Evolutionary conservation across 1,140 invertebrate genomes (phyloP).

Genomic region (Drosophila bocqueti): DNA sequence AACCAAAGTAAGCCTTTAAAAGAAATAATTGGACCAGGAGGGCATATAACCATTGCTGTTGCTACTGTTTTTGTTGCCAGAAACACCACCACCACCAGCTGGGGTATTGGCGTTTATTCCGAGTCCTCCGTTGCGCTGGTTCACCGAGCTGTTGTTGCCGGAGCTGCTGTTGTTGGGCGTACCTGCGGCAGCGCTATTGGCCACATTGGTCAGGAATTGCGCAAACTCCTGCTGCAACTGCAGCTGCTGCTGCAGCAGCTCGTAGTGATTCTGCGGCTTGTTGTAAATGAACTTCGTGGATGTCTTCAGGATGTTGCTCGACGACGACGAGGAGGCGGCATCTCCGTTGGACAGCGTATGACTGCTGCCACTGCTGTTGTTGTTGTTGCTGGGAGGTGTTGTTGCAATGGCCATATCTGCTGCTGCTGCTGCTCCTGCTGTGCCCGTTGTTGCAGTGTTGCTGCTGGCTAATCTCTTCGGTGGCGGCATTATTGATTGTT

Average conservation of each 20-base stretch:
- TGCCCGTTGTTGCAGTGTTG: slow-evolving; percentile 25
- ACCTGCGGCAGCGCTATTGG: slow-evolving; percentile 57
- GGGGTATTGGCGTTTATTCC: slow-evolving; percentile 19
- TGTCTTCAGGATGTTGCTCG: slow-evolving; percentile 70
- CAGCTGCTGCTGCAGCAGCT: slow-evolving; percentile 76
- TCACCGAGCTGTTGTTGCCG: slow-evolving; percentile 6
- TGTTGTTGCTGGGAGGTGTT: slow-evolving; percentile 31
- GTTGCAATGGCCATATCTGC: slow-evolving; percentile 17
- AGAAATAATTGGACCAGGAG: slow-evolving; percentile 82
- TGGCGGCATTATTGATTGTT: slow-evolving; percentile 63
- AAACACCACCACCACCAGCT: slow-evolving; percentile 5
- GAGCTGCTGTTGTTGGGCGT: slow-evolving; percentile 36
- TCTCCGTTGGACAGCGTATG: slow-evolving; percentile 27
- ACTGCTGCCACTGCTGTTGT: slow-evolving; percentile 39
- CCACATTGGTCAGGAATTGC: slow-evolving; percentile 80
- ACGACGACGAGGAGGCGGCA: slow-evolving; percentile 41
- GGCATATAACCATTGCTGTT: slow-evolving; percentile 52
- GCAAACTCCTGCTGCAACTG: slow-evolving; percentile 82
- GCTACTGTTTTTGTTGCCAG: slow-evolving; percentile 40
- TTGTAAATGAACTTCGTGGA: slow-evolving; percentile 82
- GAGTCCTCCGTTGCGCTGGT: slow-evolving; percentile 28
- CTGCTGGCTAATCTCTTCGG: slow-evolving; percentile 38
- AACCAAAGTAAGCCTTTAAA: slow-evolving; percentile 48
- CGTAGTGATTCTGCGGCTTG: slow-evolving; percentile 80
- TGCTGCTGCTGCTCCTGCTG: slow-evolving; percentile 6